These are phyloP conservation scores for Columba janthina DNA, from an alignment of 2,113 vertebrate species.

Conservation along the genomic window DNA sequence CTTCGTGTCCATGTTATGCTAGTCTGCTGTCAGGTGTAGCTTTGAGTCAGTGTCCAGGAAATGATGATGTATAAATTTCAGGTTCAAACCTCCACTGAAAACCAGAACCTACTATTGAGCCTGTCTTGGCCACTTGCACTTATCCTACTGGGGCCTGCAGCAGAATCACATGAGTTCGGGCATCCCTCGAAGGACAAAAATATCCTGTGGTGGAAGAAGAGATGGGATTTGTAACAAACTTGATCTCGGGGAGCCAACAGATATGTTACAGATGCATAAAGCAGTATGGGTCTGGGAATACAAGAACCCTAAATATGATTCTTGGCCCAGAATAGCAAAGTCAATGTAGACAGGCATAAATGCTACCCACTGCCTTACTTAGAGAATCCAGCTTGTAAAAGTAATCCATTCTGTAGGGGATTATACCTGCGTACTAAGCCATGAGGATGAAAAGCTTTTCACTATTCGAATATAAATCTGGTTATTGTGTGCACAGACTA, in stretches of 20 bases:
- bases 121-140: background rate
- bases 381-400: background rate
- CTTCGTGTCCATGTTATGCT: background rate
- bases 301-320: background rate
- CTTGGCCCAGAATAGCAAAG: background rate
- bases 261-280: background rate
- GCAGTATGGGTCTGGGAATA: background rate
- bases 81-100: background rate
- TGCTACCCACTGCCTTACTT: background rate
- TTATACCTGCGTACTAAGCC: conserved; percentile 3
- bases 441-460: conserved; percentile 35
- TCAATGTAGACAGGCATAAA: background rate
- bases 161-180: background rate
- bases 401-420: background rate
- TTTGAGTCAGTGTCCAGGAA: background rate
- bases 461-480: conserved; percentile 10
- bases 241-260: background rate
- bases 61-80: background rate
- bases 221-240: background rate
- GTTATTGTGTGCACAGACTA: conserved; percentile 29
- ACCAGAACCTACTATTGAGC: background rate
- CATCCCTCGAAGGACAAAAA: background rate
- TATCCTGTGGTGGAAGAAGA: background rate
- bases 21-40: background rate
- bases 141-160: accelerated